phyloP scores from a whole-genome alignment of 2,113 vertebrate genomes.

The Phycodurus eques region DNA sequence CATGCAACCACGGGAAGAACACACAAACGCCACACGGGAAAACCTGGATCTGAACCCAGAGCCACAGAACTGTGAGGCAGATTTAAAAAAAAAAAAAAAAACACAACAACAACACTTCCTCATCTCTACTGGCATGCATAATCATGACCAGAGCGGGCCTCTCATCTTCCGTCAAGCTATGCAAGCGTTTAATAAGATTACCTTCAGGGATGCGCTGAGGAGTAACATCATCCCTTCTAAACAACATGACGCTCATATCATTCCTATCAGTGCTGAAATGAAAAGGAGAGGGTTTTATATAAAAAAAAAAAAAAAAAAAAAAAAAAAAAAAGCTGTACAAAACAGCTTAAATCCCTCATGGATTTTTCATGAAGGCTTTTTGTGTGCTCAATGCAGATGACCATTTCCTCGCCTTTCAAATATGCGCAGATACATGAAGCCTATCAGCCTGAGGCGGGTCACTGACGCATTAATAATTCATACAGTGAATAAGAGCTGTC shows the following conservation, averaged over 20 bases:
- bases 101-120: too few species aligned
- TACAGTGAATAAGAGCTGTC: not conserved
- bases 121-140: too few species aligned
- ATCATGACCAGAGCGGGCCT: too few species aligned
- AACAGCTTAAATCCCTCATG: constrained; percentile 20
- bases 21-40: too few species aligned
- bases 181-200: not conserved
- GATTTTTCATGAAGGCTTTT: constrained; percentile 53
- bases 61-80: too few species aligned
- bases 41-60: too few species aligned
- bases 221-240: not conserved
- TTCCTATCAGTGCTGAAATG: not conserved
- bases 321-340: too few species aligned
- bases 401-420: constrained; percentile 45
- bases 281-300: too few species aligned
- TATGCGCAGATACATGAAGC: constrained; percentile 43
- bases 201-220: not conserved
- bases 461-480: constrained; percentile 65
- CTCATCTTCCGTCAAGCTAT: not conserved
- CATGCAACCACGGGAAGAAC: too few species aligned
- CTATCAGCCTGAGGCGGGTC: constrained; percentile 53
- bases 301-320: too few species aligned
- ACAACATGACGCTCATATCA: not conserved
- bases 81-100: too few species aligned
- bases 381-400: constrained; percentile 53